These are phyloP conservation scores for Drosophila recens DNA, from an alignment of 2,888 invertebrate genomes.

Conservation along the genomic window DNA sequence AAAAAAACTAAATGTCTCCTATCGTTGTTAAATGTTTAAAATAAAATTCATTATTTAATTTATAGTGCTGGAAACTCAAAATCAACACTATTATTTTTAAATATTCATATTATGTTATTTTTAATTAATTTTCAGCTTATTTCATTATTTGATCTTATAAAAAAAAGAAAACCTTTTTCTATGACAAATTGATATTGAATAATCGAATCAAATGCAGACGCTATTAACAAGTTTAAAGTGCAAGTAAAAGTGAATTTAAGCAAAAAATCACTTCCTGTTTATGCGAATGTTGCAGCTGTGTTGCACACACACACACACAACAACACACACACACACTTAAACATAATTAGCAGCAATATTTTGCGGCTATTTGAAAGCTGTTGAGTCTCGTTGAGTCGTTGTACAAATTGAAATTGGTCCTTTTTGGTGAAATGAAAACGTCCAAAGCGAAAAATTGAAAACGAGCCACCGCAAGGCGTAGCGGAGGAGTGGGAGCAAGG, in stretches of 20 bases:
- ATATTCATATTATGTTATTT: background rate
- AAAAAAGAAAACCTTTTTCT: background rate
- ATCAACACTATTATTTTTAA: too few species aligned
- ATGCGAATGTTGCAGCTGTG: conserved; percentile 42
- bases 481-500: background rate
- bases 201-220: conserved; percentile 4
- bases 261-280: conserved; percentile 65
- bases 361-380: conserved; percentile 69
- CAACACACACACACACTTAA: conserved; percentile 10
- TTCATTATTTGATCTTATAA: background rate
- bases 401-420: conserved; percentile 75
- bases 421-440: conserved; percentile 72
- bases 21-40: background rate
- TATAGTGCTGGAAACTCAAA: too few species aligned
- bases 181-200: background rate
- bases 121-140: background rate
- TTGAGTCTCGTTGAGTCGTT: conserved; percentile 34
- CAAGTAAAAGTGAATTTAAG: conserved; percentile 51
- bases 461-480: conserved; percentile 16
- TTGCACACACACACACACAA: conserved; percentile 6
- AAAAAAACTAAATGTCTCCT: too few species aligned
- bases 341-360: conserved; percentile 62
- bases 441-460: conserved; percentile 37
- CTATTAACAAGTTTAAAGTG: conserved; percentile 7
- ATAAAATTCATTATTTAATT: background rate